Conservation (phyloP, 1,140 invertebrate species). For the Thaumatotibia leucotreta region DNA sequence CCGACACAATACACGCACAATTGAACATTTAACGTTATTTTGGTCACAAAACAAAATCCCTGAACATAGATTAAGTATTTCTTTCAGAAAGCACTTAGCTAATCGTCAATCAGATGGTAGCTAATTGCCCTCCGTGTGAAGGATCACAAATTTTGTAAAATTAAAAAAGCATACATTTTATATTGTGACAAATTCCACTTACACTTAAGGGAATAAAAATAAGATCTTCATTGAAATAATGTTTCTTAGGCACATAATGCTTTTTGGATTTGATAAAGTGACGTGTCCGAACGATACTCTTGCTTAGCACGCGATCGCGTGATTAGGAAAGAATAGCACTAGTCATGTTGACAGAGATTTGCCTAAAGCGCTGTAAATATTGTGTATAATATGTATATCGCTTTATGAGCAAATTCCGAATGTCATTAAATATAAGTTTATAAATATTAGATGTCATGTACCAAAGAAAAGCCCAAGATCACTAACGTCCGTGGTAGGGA, state of each 20-base stretch:
- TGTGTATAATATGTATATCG: no score
- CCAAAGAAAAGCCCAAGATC: no score
- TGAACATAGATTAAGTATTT: conserved; percentile 5
- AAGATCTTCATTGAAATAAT: background rate
- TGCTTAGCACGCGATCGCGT: conserved; percentile 1
- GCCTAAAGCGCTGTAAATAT: background rate
- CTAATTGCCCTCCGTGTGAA: conserved; percentile 8
- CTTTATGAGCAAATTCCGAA: no score
- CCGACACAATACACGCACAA: background rate
- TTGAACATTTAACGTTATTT: background rate
- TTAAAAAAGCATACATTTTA: background rate
- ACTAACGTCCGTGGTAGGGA: no score
- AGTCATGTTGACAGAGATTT: conserved; percentile 6
- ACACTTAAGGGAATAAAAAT: background rate
- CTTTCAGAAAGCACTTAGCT: conserved; percentile 11
- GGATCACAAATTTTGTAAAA: background rate
- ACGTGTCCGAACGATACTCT: conserved; percentile 6
- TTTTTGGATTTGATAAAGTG: background rate
- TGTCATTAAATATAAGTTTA: no score
- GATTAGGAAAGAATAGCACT: background rate
- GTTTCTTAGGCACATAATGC: background rate
- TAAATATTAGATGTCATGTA: no score
- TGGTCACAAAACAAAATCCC: background rate
- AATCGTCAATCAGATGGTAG: conserved; percentile 3
- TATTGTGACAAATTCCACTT: background rate